Conservation (phyloP, 2,797 vertebrate species). For the Sebastes melanostomus region DNA sequence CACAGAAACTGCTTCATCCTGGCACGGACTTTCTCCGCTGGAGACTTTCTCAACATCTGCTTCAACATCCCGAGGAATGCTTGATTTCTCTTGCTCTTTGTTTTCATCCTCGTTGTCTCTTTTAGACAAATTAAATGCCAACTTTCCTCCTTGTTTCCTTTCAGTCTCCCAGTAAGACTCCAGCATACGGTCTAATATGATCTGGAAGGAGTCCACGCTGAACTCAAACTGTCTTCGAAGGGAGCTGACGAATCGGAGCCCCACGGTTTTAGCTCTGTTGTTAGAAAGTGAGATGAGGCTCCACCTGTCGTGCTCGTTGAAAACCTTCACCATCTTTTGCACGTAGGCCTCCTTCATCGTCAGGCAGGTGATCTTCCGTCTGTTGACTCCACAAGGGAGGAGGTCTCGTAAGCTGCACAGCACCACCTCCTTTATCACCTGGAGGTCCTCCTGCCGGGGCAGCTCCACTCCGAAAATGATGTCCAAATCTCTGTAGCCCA, state of each 20-base stretch:
- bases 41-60: slow-evolving; percentile 35
- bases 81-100: slow-evolving; percentile 24
- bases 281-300: slow-evolving; percentile 97
- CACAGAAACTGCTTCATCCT: slow-evolving; percentile 23
- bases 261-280: slow-evolving; percentile 94
- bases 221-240: slow-evolving; percentile 96
- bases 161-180: slow-evolving; percentile 86
- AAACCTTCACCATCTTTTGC: slow-evolving; percentile 98
- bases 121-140: slow-evolving; percentile 41
- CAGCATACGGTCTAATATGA: slow-evolving; percentile 90
- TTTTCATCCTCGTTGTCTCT: slow-evolving; percentile 13
- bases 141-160: slow-evolving; percentile 56
- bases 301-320: slow-evolving; percentile 92
- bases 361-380: slow-evolving; percentile 92
- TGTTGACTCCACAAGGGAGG: slow-evolving; percentile 88
- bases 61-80: slow-evolving; percentile 5
- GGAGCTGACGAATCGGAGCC: slow-evolving; percentile 92
- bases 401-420: slow-evolving; percentile 89
- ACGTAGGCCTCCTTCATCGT: slow-evolving; percentile 98
- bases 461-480: slow-evolving; percentile 95
- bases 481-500: slow-evolving; percentile 94
- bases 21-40: background rate
- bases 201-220: slow-evolving; percentile 98
- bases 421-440: slow-evolving; percentile 93
- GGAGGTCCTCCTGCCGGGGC: slow-evolving; percentile 91